Evolutionary conservation across 2,888 invertebrate species (phyloP), one percentile per base, ranked within the genome.

Genomic region (Palloptera scutellata): DNA sequence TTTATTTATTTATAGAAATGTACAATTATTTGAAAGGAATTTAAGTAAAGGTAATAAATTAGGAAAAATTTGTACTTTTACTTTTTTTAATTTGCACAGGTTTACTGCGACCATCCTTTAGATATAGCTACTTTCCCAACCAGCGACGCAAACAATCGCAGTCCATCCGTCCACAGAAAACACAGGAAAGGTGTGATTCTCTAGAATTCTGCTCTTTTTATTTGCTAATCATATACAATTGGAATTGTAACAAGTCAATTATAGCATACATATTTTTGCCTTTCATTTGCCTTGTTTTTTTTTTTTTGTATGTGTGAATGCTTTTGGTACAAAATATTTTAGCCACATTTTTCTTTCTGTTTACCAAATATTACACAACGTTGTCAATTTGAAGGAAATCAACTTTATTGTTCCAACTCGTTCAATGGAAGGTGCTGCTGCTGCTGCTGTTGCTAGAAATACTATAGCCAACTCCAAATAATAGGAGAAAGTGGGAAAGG

Each of bases 361-460:
- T 80, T 78, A 79, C 77, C 75, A 80, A 80, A 81, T 77, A 81
- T 76, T 77, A 71, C 70, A 72, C 71, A 75, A 76, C 68, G 66
- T 68, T 69, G 61, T 72, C 74, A 74, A 77, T 78, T 78, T 74
- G 70, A 74, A 78, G 77, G 75, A 76, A 75, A 72, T 64, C 64
- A 17, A n/a, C 41, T 6, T 13, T 65, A 76, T 77, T 77, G 77
- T 77, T 63, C 43, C 57, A 60, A 54, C 17, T 60, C 45, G 19
- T 60, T 59, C 8, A 60, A 59, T 19, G 43, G 59, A 13, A 48
- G 13, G 4, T 48, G 51, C 15, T 48, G 51, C n/a, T 3, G 15
- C 4, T n/a, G n/a, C 15, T n/a, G 13, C 4, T 48, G 15, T 8
- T 15, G 13, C 4, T 4, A 8, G 4, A 13, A 48, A 48, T 48